Conservation (phyloP, 2,113 vertebrate species). For the Cavia porcellus region DNA sequence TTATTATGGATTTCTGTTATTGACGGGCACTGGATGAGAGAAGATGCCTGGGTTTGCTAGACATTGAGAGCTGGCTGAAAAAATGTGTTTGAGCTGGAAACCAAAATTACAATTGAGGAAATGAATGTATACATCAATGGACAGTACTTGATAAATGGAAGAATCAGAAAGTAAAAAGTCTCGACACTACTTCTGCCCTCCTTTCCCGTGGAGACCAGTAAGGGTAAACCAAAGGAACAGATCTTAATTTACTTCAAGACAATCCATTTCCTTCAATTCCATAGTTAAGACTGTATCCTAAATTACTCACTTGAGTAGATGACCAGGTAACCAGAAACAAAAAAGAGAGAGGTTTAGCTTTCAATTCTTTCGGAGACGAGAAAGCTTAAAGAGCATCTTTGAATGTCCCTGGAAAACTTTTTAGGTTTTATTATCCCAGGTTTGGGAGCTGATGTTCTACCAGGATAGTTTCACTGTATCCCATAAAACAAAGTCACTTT, state of each 20-base stretch:
- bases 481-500: not conserved
- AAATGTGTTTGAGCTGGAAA: not conserved
- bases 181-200: not conserved
- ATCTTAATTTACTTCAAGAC: not conserved
- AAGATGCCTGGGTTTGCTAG: not conserved
- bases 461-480: not conserved
- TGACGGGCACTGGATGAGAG: not conserved
- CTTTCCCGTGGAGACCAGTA: accelerated
- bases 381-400: not conserved
- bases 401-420: not conserved
- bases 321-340: not conserved
- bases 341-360: not conserved
- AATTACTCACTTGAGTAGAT: not conserved
- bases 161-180: not conserved
- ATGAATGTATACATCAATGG: not conserved
- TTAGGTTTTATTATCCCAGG: not conserved
- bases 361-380: not conserved
- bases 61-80: not conserved
- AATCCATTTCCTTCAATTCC: not conserved
- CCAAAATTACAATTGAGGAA: not conserved
- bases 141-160: not conserved
- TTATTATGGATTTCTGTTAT: not conserved
- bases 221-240: not conserved
- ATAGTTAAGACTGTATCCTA: too few relatives aligned
- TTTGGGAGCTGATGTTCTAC: not conserved